Conservation (phyloP, 2,113 vertebrate genomes). For the Aspiorhynchus laticeps region DNA sequence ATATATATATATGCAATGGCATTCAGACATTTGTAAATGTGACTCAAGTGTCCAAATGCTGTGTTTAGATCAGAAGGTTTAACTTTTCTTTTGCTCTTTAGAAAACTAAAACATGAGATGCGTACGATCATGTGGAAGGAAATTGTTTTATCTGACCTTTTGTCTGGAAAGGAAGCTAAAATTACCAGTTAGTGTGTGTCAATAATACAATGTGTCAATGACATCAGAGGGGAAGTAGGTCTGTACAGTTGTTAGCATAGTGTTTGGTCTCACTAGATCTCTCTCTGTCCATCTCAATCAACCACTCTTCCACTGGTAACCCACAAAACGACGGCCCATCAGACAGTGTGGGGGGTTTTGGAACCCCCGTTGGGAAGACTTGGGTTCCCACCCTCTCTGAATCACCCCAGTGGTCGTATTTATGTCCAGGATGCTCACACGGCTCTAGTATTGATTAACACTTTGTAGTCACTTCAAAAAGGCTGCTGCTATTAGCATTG, state of each 20-base stretch:
- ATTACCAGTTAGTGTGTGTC: background rate
- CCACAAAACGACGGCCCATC: background rate
- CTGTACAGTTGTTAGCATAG: background rate
- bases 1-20: background rate
- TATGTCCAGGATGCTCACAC: background rate
- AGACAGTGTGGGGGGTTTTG: background rate
- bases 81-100: background rate
- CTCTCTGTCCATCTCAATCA: background rate
- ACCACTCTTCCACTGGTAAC: constrained; percentile 20
- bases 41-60: background rate
- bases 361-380: background rate
- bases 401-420: background rate
- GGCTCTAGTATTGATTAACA: background rate
- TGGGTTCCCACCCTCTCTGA: background rate
- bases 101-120: background rate
- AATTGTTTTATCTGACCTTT: constrained; percentile 2
- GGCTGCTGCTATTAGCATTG: background rate
- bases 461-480: background rate
- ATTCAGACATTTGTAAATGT: background rate
- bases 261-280: background rate
- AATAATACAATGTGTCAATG: constrained; percentile 23
- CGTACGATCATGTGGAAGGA: background rate
- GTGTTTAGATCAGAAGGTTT: background rate
- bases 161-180: constrained; percentile 11
- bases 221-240: constrained; percentile 41